Conservation (phyloP, 1,140 invertebrate genomes). For the Drosophila ambigua region DNA sequence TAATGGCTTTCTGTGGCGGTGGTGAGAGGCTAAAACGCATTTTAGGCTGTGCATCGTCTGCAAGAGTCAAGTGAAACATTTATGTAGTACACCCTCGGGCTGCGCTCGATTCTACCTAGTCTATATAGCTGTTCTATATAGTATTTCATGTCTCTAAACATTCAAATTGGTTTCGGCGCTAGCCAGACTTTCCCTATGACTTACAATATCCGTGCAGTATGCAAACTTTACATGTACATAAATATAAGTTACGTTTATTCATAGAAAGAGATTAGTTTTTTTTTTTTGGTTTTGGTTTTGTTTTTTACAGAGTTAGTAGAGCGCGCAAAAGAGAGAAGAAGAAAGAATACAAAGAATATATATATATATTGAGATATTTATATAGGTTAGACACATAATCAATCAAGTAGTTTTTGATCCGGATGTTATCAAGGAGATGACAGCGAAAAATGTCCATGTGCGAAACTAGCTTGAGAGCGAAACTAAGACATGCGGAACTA, state of each 20-base stretch:
- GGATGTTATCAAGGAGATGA: constrained; percentile 25
- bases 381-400: constrained; percentile 60
- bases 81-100: constrained; percentile 29
- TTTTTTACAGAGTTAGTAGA: constrained; percentile 50
- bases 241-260: constrained; percentile 33
- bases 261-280: constrained; percentile 30
- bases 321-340: constrained; percentile 72
- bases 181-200: constrained; percentile 42
- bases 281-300: constrained; percentile 7
- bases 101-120: neutral
- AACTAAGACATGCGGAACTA: constrained; percentile 2
- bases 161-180: constrained; percentile 21
- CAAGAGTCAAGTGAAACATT: constrained; percentile 50
- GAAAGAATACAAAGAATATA: constrained; percentile 67
- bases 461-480: constrained; percentile 22
- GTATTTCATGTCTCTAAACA: neutral
- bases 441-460: constrained; percentile 53
- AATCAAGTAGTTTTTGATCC: constrained; percentile 36
- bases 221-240: constrained; percentile 79
- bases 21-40: constrained; percentile 83
- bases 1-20: constrained; percentile 76
- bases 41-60: constrained; percentile 83
- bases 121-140: neutral
- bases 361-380: constrained; percentile 57
- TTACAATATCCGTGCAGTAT: constrained; percentile 84